Percentiles rank a stretch among this genome's conserved stretches.
These are phyloP conservation scores for Pica pica DNA, from an alignment of 2,113 vertebrate genomes.

Conservation along the genomic window DNA sequence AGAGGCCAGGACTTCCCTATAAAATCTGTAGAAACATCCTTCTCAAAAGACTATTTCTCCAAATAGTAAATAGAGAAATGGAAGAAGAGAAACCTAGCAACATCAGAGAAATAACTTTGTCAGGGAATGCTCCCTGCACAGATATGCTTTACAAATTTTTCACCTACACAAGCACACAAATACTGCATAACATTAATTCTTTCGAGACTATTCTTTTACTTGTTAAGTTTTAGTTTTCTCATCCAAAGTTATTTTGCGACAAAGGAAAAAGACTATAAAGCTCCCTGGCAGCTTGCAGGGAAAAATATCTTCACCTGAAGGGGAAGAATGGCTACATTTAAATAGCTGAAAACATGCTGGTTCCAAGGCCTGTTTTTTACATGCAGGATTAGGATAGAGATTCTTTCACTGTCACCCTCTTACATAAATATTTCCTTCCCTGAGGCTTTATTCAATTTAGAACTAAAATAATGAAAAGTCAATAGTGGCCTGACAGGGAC, in stretches of 20 bases:
- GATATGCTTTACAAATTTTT: background rate
- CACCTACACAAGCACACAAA: background rate
- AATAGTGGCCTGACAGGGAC: background rate
- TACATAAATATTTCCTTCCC: constrained; percentile 36
- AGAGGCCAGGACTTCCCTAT: background rate
- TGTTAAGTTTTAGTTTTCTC: background rate
- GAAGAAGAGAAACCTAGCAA: background rate
- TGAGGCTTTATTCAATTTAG: constrained; percentile 4
- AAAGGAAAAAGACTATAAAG: background rate
- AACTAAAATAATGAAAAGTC: background rate
- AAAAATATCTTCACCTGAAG: background rate
- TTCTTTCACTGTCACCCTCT: background rate
- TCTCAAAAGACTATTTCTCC: background rate
- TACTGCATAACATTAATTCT: background rate
- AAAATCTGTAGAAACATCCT: background rate
- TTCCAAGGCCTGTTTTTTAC: background rate
- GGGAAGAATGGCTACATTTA: background rate
- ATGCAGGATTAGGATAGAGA: background rate
- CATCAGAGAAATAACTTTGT: background rate
- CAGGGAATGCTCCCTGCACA: background rate
- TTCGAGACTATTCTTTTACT: background rate
- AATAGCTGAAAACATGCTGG: background rate
- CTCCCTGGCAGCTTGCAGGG: background rate
- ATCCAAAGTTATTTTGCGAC: background rate
- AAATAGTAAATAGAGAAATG: background rate